Evolutionary conservation across 2,797 vertebrate genomes (phyloP).

Genomic region (Pelobates cultripes): DNA sequence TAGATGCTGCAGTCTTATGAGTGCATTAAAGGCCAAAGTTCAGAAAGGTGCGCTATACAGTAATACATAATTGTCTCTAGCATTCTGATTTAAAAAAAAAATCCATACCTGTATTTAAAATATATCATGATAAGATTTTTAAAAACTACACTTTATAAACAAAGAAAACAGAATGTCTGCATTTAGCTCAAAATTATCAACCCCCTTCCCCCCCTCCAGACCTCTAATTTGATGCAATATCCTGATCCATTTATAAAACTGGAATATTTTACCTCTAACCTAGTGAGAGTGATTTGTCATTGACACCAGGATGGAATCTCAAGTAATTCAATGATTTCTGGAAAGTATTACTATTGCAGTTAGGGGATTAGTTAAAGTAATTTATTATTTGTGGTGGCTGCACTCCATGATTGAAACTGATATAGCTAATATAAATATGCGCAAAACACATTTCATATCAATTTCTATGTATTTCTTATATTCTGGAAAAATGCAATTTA

Average conservation of each 20-base stretch:
- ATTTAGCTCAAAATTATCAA: too few species aligned
- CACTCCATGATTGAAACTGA: slow-evolving; percentile 25
- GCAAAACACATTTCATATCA: background rate
- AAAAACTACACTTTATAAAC: too few species aligned
- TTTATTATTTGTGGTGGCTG: slow-evolving; percentile 36
- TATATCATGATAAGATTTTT: too few species aligned
- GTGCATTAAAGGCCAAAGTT: too few species aligned
- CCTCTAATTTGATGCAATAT: too few species aligned
- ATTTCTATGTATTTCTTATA: slow-evolving; percentile 1
- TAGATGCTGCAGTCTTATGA: too few species aligned
- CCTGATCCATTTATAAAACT: background rate
- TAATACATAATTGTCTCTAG: too few species aligned
- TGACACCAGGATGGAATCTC: slow-evolving; percentile 31
- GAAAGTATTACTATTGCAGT: slow-evolving; percentile 40
- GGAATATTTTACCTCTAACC: slow-evolving; percentile 25
- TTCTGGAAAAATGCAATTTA: background rate
- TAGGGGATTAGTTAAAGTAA: slow-evolving; percentile 22
- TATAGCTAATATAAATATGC: slow-evolving; percentile 28
- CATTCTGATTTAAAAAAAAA: too few species aligned
- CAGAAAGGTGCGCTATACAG: too few species aligned
- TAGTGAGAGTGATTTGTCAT: slow-evolving; percentile 38
- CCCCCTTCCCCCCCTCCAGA: too few species aligned
- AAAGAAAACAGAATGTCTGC: too few species aligned
- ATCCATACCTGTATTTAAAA: too few species aligned
- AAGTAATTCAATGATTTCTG: slow-evolving; percentile 37